Conservation (phyloP, 2,797 vertebrate species). For the Tinamus major region DNA sequence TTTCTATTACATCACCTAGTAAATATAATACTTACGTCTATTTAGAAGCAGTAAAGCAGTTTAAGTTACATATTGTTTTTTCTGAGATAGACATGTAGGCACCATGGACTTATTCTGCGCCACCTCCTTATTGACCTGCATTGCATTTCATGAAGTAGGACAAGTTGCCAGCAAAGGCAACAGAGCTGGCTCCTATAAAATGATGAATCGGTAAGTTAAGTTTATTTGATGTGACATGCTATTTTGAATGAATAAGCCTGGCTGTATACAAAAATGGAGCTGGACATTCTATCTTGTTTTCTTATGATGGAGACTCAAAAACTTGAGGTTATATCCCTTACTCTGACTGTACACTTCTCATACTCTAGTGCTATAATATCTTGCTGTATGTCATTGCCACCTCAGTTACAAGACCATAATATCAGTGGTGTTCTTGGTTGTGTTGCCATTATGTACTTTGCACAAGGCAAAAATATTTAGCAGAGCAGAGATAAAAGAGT, state of each 20-base stretch:
- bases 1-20: constrained; percentile 12
- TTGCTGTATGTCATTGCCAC: constrained; percentile 44
- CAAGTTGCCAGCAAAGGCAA: background rate
- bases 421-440: constrained; percentile 24
- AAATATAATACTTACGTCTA: background rate
- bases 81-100: constrained; percentile 59
- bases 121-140: constrained; percentile 49
- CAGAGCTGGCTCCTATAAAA: constrained; percentile 21
- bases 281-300: constrained; percentile 48
- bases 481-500: constrained; percentile 25
- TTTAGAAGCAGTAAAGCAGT: constrained; percentile 23
- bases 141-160: constrained; percentile 46
- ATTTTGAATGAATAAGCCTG: constrained; percentile 24
- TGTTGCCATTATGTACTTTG: constrained; percentile 26
- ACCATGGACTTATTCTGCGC: background rate
- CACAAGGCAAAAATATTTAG: constrained; percentile 63
- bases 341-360: constrained; percentile 27
- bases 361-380: background rate
- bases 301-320: background rate
- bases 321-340: background rate
- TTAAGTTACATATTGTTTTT: constrained; percentile 34
- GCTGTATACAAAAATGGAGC: background rate
- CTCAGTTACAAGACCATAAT: background rate
- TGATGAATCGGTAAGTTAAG: constrained; percentile 56
- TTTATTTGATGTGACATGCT: constrained; percentile 52